Percentiles rank a stretch among this genome's conserved stretches.
These are phyloP conservation scores for Heloderma charlesbogerti DNA, from an alignment of 2,113 vertebrate genomes.

Conservation along the genomic window DNA sequence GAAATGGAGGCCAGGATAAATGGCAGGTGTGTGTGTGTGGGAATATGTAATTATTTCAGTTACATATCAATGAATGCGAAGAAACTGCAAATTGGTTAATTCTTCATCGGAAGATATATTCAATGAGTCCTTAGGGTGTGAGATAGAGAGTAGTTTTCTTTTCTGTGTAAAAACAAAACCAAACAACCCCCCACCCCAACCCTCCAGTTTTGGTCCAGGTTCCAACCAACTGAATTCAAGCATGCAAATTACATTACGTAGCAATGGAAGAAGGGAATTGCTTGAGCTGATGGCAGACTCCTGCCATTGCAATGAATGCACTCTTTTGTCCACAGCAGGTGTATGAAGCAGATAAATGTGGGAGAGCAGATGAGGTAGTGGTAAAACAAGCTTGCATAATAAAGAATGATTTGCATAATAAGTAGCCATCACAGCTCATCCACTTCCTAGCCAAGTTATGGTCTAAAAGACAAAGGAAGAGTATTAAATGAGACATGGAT, in stretches of 20 bases:
- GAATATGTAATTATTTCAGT: not conserved
- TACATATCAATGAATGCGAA: not conserved
- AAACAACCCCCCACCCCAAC: too few relatives aligned
- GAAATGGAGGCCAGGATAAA: not conserved
- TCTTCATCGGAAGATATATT: not conserved
- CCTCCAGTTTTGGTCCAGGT: not conserved
- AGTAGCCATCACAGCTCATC: conserved; percentile 49
- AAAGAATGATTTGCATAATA: conserved; percentile 53
- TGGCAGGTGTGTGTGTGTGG: not conserved
- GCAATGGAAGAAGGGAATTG: conserved; percentile 30
- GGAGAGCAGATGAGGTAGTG: conserved; percentile 27
- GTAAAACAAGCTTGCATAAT: conserved; percentile 43
- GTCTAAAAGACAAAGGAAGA: conserved; percentile 17
- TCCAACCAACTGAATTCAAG: conserved; percentile 10
- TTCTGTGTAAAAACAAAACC: not conserved
- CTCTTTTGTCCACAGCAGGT: conserved; percentile 27
- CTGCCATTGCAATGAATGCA: conserved; percentile 14
- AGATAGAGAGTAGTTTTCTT: not conserved
- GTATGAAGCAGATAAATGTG: conserved; percentile 44
- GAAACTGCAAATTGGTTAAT: conserved; percentile 1
- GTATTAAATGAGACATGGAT: conserved; percentile 55
- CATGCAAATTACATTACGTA: conserved; percentile 7
- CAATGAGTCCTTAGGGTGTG: not conserved
- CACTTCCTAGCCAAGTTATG: conserved; percentile 18
- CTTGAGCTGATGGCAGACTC: conserved; percentile 25